Base-by-base conservation (phyloP, 2,888 invertebrate species). In the Gandaritis pyraliata region DNA sequence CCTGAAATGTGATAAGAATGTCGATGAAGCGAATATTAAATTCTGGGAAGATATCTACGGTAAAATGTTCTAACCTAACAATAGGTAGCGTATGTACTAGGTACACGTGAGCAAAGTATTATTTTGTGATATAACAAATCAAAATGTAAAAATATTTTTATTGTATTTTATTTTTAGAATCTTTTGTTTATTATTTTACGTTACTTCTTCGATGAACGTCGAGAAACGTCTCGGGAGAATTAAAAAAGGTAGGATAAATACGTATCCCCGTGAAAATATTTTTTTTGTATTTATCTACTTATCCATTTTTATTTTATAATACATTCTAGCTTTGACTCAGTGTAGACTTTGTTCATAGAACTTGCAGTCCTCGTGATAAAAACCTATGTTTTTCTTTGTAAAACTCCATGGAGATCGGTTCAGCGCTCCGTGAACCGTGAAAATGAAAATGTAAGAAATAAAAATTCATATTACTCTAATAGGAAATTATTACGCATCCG, bases 41-140 rank as follows among this genome's bases (percentile, higher is more conserved):
- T 87, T 92, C 56, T 92, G 91, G 91, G 89, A 90, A 68, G 71
- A 79, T 48, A 78, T 91, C 53, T 92, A 90, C 52, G 74, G 68
- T 12, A 85, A 87, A 72, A 62, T 56, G 38, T 16, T 50, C 2
- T 53, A 39, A 58, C 5, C 11, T 23, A 45, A 23, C 18, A 49
- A 45, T 48, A 49, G 39, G 48, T 48, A 4, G 41, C 23, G 11
- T 3, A 49, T 4, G 12, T 12, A 23, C 12, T 23, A 10, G 18
- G 55, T 48, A 30, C 49, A 49, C 55, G 29, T 38, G 6, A 29
- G 30, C 47, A 3, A 58, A 29, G 36, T 45, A 58, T 58, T 51
- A 38, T 15, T 51, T 48, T 49, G 48, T 48, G 56, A 56, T 55
- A 13, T 18, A n/a, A 46, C 2, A 15, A 13, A 33, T 33, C 33